Base-by-base conservation (phyloP, 2,797 vertebrate genomes). In the Holocentrus rufus region DNA sequence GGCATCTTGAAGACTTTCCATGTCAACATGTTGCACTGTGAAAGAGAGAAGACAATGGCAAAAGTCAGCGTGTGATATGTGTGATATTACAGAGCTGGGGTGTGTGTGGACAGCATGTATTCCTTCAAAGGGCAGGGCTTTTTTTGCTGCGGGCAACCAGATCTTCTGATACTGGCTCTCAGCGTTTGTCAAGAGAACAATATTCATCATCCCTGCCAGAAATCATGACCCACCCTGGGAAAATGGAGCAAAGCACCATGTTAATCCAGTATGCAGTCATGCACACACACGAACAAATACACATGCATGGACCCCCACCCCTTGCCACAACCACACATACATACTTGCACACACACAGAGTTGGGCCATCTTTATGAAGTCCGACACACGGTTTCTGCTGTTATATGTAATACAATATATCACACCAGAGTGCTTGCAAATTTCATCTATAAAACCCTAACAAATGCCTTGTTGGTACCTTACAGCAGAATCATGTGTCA, bases 221-320 rank as follows among this genome's bases (percentile, higher is more conserved):
- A 78, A 84, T 70, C 65, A 73, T 70, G 85, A 80, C 77, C 85
- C 89, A 84, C 87, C 80, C 85, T 76, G 31, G 52, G 79, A 85
- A 77, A 80, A 77, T 27, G 50, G 65, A 84, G 72, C 70, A 79
- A 79, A 84, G 79, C 60, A 60, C 69, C 74, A 69, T 47, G 25
- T 55, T 76, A 55, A 53, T 77, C 49, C 42, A 63, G 65, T 60
- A 39, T 7, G 7, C 36, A 44, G 20, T 60, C 52, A 14, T 11
- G 3, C 42, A 44, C 42, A 14, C 42, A 44, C 47, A 18, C 57
- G 64, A 39, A 65, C 34, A 64, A 42, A 57, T 14, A 67, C 72
- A 67, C 25, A 42, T 52, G 73, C 49, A 50, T 50, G 61, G n/a
- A 62, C 22, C 30, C n/a, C 30, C 39, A 77, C 50, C 69, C 49